Evolutionary conservation across 2,797 vertebrate genomes (phyloP).

Genomic region (Urophycis tenuis): DNA sequence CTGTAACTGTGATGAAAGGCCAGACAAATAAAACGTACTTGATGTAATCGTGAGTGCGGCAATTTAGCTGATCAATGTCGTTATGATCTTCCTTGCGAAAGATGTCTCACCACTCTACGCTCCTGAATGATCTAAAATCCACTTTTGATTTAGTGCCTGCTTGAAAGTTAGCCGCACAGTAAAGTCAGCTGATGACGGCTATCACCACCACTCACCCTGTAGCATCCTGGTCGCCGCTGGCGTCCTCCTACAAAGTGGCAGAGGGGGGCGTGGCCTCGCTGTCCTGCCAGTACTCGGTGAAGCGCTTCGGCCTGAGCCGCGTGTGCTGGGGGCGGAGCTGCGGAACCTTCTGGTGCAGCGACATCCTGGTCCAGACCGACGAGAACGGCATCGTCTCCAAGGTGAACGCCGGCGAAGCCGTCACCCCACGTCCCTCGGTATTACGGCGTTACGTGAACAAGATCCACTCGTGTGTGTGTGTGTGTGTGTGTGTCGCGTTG

Average conservation of each 20-base stretch:
- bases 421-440: too few relatives aligned
- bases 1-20: too few relatives aligned
- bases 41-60: too few relatives aligned
- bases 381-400: slow-evolving; percentile 66
- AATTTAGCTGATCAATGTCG: too few relatives aligned
- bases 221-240: slow-evolving; percentile 33
- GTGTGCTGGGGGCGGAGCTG: slow-evolving; percentile 73
- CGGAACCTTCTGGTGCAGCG: slow-evolving; percentile 74
- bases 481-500: too few relatives aligned
- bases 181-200: neutral
- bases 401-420: too few relatives aligned
- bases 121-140: neutral
- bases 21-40: too few relatives aligned
- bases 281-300: slow-evolving; percentile 71
- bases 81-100: neutral
- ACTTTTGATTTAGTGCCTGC: neutral
- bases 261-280: slow-evolving; percentile 67
- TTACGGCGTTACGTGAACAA: too few relatives aligned
- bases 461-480: too few relatives aligned
- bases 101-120: neutral
- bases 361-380: slow-evolving; percentile 71
- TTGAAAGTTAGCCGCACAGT: neutral
- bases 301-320: slow-evolving; percentile 63
- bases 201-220: neutral
- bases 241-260: slow-evolving; percentile 50